Base-by-base conservation (phyloP, 2,113 vertebrate species). In the Struthidea cinerea region DNA sequence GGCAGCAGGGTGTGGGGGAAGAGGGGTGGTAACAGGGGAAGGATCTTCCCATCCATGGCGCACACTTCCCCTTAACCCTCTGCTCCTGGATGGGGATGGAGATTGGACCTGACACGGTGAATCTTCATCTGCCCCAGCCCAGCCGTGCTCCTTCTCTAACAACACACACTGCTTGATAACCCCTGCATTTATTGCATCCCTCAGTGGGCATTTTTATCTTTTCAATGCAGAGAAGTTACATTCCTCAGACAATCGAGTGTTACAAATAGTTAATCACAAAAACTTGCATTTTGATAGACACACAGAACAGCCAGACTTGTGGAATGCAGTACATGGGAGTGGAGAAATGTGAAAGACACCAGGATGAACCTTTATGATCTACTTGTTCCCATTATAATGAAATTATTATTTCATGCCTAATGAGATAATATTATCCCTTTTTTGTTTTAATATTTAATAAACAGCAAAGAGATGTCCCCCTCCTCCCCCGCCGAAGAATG, bases 391-490 rank as follows among this genome's bases (percentile, higher is more conserved):
- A 35, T 41, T 70, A 13, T 22, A 35, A 61, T 61, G 55, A 41
- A 69, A 76, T 35, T 3, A 61, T 41, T 19, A 23, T 56, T 22
- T 68, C 63, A 30, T 33, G 26, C 5, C 41, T 87, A 19, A 32
- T 55, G 37, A 95, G 52, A 47, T 73, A 84, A 95, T 67, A 73
- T 13, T 52, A 64, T 71, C 7, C 3, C 27, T 59, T 75, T 85
- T 50, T 17, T 39, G 8, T 39, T 39, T 39, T 39, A 33, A 57
- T 87, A 23, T 94, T 96, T 94, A 74, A 91, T 85, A 57, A 85
- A 74, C 97, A 99, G 99, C 98, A 91, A 98, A 96, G 84, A 85
- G 53, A 22, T 99, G 99, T 81, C 93, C 98, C 7, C 85, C 89
- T 71, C 98, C 98, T 80, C 96, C 88, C 81, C 27, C 68, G 8